These are phyloP conservation scores for Caranx ignobilis DNA, from an alignment of 2,113 vertebrate genomes.

Conservation along the genomic window DNA sequence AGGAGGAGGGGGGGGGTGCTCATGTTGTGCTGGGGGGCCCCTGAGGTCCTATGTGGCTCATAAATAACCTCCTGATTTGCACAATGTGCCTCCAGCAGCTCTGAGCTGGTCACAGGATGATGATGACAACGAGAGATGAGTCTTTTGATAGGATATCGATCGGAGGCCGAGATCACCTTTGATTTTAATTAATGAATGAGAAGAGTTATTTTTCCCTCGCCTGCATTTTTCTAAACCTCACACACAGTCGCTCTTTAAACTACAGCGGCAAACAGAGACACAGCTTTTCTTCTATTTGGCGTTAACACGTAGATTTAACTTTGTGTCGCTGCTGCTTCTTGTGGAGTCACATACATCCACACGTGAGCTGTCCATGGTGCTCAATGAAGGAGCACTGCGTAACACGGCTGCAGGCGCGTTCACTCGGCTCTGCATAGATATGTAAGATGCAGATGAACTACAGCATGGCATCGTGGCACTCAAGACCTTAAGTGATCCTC, in stretches of 20 bases:
- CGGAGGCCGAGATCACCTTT: neutral
- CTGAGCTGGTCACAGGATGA: constrained; percentile 29
- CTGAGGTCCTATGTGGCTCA: constrained; percentile 68
- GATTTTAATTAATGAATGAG: constrained; percentile 6
- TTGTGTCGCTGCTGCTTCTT: constrained; percentile 5
- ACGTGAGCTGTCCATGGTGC: constrained; percentile 68
- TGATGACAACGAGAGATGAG: constrained; percentile 12
- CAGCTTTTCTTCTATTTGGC: neutral
- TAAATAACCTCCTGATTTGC: constrained; percentile 83
- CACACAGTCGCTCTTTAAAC: constrained; percentile 12
- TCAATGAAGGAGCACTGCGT: constrained; percentile 47
- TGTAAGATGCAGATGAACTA: constrained; percentile 18
- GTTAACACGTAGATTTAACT: neutral
- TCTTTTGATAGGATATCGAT: constrained; percentile 34
- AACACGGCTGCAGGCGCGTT: constrained; percentile 17
- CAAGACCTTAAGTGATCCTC: constrained; percentile 4
- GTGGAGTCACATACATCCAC: constrained; percentile 54
- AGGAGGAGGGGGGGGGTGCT: constrained; percentile 54
- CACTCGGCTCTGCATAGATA: constrained; percentile 23
- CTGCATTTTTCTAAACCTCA: neutral
- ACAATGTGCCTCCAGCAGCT: constrained; percentile 60
- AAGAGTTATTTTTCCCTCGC: neutral
- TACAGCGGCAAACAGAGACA: constrained; percentile 12
- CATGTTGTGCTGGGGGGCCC: constrained; percentile 59
- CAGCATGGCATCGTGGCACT: constrained; percentile 1